Evolutionary conservation across 2,888 invertebrate genomes (phyloP), one percentile per base, ranked within the genome.

Genomic region (Thera britannica): DNA sequence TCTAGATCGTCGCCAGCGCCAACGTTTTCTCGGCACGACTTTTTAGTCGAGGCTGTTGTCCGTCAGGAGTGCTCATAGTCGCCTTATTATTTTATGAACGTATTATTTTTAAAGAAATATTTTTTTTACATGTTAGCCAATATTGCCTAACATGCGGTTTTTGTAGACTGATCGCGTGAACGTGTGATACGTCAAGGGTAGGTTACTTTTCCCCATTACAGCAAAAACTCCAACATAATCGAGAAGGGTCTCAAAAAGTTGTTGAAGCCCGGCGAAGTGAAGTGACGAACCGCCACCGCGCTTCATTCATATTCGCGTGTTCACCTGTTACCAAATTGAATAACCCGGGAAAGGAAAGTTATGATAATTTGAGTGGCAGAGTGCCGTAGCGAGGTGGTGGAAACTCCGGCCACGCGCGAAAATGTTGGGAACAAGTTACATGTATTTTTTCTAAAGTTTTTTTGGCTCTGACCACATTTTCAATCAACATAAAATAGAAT

Each of bases 291-390:
- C 68, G 63, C 71, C 70, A 71, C 78, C 78, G 73, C 73, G 78
- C 75, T 83, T 89, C 86, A 90, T 93, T 90, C 82, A 83, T 86
- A 92, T 92, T 90, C 92, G 80, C 77, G 81, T 78, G 79, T 85
- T 83, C 87, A 88, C 87, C 88, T 90, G 90, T 83, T 82, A 83
- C 76, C 76, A 90, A 92, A 93, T 92, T 90, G 90, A 92, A 89
- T 92, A 90, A 93, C 88, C 88, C 82, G 76, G 80, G 89, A 82
- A 86, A 84, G 86, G 79, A 86, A 92, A 92, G 90, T 93, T 93
- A 90, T 89, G 84, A 88, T 88, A 89, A 89, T 87, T 84, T 79
- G 79, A 80, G 75, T 74, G 71, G 61, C 49, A 76, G 73, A 77
- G 79, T 75, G 72, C 66, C 65, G 74, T 70, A 71, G 74, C 75